Evolutionary conservation across 2,113 vertebrate genomes (phyloP).

Genomic region (Taxidea taxus): DNA sequence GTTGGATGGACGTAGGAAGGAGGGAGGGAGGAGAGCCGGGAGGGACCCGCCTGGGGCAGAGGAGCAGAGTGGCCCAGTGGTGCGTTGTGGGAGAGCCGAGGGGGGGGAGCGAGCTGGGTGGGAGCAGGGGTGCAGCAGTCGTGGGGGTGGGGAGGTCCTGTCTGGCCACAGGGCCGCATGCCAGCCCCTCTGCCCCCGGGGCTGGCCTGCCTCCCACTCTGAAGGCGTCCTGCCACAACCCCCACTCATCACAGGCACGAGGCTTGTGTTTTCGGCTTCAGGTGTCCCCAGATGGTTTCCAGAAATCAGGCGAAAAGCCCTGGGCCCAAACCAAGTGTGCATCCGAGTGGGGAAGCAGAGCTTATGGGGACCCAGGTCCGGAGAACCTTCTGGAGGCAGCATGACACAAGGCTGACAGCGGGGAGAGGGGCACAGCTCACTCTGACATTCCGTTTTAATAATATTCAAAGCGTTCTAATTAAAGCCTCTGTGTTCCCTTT

Average conservation of each 20-base stretch:
- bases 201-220: fast-evolving
- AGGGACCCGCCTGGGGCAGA: background rate
- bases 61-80: background rate
- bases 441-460: slow-evolving; percentile 32
- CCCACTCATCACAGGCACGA: background rate
- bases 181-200: background rate
- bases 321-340: fast-evolving
- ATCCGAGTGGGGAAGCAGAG: fast-evolving
- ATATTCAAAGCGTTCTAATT: slow-evolving; percentile 62
- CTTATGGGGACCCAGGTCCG: background rate
- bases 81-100: fast-evolving
- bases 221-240: fast-evolving
- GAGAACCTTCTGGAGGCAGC: background rate
- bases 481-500: slow-evolving; percentile 57
- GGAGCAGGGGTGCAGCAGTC: fast-evolving
- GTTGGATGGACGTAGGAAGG: background rate
- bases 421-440: background rate
- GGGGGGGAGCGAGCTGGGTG: background rate
- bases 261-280: background rate
- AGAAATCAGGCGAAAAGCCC: background rate
- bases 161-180: background rate
- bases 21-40: background rate
- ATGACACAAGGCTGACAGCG: background rate
- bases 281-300: background rate
- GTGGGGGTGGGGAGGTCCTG: too few species aligned